Conservation (phyloP, 2,888 invertebrate genomes). For the Nectonema munidae region DNA sequence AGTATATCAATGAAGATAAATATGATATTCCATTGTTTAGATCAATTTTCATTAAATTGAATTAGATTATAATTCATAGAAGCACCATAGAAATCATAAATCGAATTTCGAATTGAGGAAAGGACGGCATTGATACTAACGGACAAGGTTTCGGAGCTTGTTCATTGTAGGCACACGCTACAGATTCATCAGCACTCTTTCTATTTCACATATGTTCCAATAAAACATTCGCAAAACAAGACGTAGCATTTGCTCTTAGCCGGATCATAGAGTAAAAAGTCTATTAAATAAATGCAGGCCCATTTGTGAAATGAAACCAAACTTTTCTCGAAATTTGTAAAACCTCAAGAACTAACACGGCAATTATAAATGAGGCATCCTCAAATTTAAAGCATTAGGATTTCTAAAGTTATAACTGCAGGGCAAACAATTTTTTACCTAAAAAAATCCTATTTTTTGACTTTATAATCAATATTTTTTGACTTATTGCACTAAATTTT, state of each 20-base stretch:
- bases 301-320: slow-evolving; percentile 58
- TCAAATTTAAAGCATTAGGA: too few relatives aligned
- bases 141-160: slow-evolving; percentile 75
- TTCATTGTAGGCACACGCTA: slow-evolving; percentile 73
- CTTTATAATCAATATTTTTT: too few relatives aligned
- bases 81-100: too few relatives aligned
- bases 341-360: slow-evolving; percentile 21
- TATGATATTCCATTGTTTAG: too few relatives aligned
- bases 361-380: too few relatives aligned
- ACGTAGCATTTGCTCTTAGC: slow-evolving; percentile 33
- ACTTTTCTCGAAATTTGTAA: slow-evolving; percentile 62
- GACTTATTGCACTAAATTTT: too few relatives aligned
- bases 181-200: slow-evolving; percentile 67
- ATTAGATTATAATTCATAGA: too few relatives aligned
- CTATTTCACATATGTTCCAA: slow-evolving; percentile 19
- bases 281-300: slow-evolving; percentile 62
- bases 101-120: slow-evolving; percentile 58
- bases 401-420: too few relatives aligned
- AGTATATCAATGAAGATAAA: too few relatives aligned
- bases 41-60: too few relatives aligned
- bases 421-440: too few relatives aligned
- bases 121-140: slow-evolving; percentile 83
- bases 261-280: slow-evolving; percentile 84
- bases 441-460: too few relatives aligned
- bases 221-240: slow-evolving; percentile 1